Evolutionary conservation across 2,797 vertebrate genomes (phyloP).

Genomic region (Sebastes goodei): DNA sequence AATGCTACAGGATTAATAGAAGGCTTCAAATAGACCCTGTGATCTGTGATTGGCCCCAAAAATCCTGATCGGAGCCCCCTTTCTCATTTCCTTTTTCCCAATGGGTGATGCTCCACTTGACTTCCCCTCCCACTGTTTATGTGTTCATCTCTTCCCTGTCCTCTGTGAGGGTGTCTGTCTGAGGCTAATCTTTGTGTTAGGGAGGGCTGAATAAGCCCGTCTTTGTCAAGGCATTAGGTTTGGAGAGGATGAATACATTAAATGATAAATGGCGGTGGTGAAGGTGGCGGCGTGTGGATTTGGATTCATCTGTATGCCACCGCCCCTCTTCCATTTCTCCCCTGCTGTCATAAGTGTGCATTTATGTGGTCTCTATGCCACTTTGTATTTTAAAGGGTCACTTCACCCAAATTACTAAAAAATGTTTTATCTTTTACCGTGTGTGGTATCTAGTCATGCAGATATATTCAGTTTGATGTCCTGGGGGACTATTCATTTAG

Average conservation of each 20-base stretch:
- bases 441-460: background rate
- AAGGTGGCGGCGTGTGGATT: slow-evolving; percentile 54
- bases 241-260: slow-evolving; percentile 67
- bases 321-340: slow-evolving; percentile 8
- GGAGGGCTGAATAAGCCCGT: slow-evolving; percentile 67
- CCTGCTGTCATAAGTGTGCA: slow-evolving; percentile 20
- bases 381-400: slow-evolving; percentile 34
- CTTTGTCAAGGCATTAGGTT: slow-evolving; percentile 69
- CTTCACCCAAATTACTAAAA: slow-evolving; percentile 3
- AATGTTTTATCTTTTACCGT: background rate
- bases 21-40: background rate
- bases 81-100: slow-evolving; percentile 21
- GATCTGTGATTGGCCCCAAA: background rate
- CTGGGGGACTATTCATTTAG: background rate
- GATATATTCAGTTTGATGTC: background rate
- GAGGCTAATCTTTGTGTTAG: slow-evolving; percentile 70
- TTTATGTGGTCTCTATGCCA: background rate
- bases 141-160: slow-evolving; percentile 42
- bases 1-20: background rate
- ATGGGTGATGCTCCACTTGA: slow-evolving; percentile 30
- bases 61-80: background rate
- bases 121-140: slow-evolving; percentile 53
- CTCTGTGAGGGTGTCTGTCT: slow-evolving; percentile 43
- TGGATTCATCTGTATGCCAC: slow-evolving; percentile 42
- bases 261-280: slow-evolving; percentile 51